Evolutionary conservation across 2,888 invertebrate species (phyloP).

Genomic region (Apamea crenata): DNA sequence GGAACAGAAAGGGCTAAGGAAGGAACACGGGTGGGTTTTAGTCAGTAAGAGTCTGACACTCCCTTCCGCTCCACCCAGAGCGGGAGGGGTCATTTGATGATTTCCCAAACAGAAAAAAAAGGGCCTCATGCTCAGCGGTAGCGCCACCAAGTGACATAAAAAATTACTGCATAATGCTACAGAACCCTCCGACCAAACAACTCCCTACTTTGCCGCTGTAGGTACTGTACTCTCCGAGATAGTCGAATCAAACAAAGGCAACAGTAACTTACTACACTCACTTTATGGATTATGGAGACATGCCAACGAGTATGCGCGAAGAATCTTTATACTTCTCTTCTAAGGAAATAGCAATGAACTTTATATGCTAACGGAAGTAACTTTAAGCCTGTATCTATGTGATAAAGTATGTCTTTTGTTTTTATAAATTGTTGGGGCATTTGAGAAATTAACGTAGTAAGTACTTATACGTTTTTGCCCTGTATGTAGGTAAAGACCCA

Average conservation of each 20-base stretch:
- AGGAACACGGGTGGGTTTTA: too few relatives aligned
- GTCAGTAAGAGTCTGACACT: too few relatives aligned
- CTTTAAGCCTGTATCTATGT: background rate
- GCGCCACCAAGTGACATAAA: too few relatives aligned
- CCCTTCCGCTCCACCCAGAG: too few relatives aligned
- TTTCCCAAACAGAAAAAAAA: too few relatives aligned
- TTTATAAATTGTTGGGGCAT: background rate
- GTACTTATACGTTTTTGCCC: background rate
- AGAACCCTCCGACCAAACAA: background rate
- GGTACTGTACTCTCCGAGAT: constrained; percentile 10
- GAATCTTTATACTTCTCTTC: constrained; percentile 22
- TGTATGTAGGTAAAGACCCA: background rate
- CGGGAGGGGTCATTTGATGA: too few relatives aligned
- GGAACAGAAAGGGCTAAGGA: too few relatives aligned
- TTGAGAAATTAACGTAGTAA: background rate
- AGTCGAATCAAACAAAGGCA: constrained; percentile 40
- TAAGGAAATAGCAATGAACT: constrained; percentile 47
- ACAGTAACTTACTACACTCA: constrained; percentile 20
- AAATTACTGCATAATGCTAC: background rate
- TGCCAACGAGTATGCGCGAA: constrained; percentile 48
- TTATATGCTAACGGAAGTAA: constrained; percentile 16
- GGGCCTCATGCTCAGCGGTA: too few relatives aligned
- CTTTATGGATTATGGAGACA: constrained; percentile 61
- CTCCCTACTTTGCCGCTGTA: background rate
- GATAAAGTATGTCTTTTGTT: constrained; percentile 9